Conservation (phyloP, 2,797 vertebrate species). For the Myioborus miniatus region DNA sequence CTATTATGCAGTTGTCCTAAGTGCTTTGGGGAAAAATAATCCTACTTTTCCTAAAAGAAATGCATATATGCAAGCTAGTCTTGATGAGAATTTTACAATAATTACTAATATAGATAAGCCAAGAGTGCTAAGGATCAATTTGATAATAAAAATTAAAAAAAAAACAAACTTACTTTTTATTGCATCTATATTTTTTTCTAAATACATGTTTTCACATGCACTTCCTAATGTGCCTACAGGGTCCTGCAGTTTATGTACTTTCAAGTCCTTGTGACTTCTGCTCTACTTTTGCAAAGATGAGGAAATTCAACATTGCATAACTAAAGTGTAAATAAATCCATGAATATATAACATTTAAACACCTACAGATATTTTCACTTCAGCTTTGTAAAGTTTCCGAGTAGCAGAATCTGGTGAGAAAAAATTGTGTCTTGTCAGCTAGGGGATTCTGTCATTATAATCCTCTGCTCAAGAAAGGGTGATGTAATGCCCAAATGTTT, state of each 20-base stretch:
- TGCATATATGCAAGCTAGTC: neutral
- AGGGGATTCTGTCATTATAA: slow-evolving; percentile 45
- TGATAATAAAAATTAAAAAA: neutral
- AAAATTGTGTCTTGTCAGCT: slow-evolving; percentile 67
- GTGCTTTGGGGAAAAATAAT: neutral
- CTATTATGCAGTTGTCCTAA: neutral
- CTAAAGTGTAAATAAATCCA: slow-evolving; percentile 68
- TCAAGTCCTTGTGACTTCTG: slow-evolving; percentile 60
- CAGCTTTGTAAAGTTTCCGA: slow-evolving; percentile 60
- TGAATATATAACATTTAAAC: slow-evolving; percentile 63
- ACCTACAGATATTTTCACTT: slow-evolving; percentile 71
- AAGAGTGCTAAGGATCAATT: neutral
- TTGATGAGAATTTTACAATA: neutral
- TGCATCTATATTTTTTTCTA: neutral
- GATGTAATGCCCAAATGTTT: slow-evolving; percentile 59
- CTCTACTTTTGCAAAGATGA: slow-evolving; percentile 67
- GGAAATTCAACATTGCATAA: slow-evolving; percentile 67
- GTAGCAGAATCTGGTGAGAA: slow-evolving; percentile 67
- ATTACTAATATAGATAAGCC: neutral
- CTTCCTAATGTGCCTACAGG: neutral
- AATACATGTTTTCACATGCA: neutral
- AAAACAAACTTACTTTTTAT: neutral
- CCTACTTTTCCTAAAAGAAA: neutral
- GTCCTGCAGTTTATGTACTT: slow-evolving; percentile 30
- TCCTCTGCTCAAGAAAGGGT: slow-evolving; percentile 25